phyloP scores from a whole-genome alignment of 2,797 vertebrate species.

The Staurois parvus region DNA sequence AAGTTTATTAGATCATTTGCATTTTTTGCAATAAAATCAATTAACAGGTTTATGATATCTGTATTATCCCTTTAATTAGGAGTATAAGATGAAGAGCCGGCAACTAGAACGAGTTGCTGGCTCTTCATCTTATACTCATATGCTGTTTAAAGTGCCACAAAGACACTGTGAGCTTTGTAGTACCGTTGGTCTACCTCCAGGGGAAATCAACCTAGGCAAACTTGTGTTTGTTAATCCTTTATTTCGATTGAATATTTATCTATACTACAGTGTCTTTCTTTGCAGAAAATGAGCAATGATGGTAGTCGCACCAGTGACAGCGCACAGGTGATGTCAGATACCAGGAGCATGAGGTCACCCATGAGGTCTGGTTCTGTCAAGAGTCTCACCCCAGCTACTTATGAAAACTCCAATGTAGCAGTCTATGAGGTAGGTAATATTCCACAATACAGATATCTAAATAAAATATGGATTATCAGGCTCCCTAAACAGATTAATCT shows the following conservation, averaged over 20 bases:
- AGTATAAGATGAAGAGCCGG: too few relatives aligned
- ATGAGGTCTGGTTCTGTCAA: conserved; percentile 64
- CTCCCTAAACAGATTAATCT: background rate
- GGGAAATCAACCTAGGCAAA: too few relatives aligned
- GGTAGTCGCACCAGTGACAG: conserved; percentile 66
- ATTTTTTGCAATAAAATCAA: too few relatives aligned
- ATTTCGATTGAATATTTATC: background rate
- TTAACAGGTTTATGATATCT: too few relatives aligned
- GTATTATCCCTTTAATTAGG: background rate
- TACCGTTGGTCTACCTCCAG: too few relatives aligned
- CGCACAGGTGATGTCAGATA: conserved; percentile 62
- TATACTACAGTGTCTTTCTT: background rate
- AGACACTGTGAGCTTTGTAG: too few relatives aligned
- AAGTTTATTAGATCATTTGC: too few relatives aligned
- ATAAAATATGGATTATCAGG: background rate
- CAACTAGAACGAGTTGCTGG: too few relatives aligned
- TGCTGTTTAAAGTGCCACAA: too few relatives aligned
- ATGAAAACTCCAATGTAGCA: conserved; percentile 82
- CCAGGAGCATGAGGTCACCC: conserved; percentile 67
- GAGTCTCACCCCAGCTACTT: conserved; percentile 75
- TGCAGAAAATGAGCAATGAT: conserved; percentile 78
- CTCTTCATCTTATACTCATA: too few relatives aligned
- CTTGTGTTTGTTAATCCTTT: too few relatives aligned
- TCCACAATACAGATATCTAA: background rate
- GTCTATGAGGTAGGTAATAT: conserved; percentile 75